Percentiles rank a stretch among this genome's conserved stretches.
Conservation (phyloP, 2,888 invertebrate genomes). For the Brachylomia viminalis region DNA sequence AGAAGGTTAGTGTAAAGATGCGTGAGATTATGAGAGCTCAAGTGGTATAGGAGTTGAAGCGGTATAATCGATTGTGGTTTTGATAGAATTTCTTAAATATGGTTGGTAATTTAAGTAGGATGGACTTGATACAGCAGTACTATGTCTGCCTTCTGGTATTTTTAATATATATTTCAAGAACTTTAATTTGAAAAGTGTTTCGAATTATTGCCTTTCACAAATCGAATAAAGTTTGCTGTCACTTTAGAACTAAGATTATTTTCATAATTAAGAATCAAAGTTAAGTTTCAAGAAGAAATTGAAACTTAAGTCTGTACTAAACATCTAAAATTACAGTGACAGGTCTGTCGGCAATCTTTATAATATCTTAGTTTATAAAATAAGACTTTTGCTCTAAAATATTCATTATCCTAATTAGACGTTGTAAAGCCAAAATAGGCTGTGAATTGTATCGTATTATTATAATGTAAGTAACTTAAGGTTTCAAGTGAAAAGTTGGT, state of each 20-base stretch:
- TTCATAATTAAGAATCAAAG: conserved; percentile 18
- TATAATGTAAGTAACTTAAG: conserved; percentile 64
- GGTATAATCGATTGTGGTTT: conserved; percentile 36
- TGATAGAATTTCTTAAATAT: conserved; percentile 51
- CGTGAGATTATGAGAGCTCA: conserved; percentile 19
- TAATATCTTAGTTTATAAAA: conserved; percentile 42
- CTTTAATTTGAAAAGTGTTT: conserved; percentile 17
- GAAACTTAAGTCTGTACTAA: not conserved
- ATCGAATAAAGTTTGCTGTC: conserved; percentile 23
- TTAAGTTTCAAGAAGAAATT: conserved; percentile 1
- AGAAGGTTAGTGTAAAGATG: conserved; percentile 16
- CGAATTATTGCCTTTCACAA: conserved; percentile 22
- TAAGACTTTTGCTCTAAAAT: conserved; percentile 51
- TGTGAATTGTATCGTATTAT: conserved; percentile 75
- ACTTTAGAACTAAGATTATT: conserved; percentile 18
- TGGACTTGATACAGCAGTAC: conserved; percentile 55
- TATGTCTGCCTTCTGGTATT: conserved; percentile 52
- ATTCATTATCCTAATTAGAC: conserved; percentile 62
- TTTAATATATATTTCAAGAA: not conserved
- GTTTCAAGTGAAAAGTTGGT: conserved; percentile 62
- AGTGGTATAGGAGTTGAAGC: not conserved
- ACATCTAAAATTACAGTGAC: conserved; percentile 19
- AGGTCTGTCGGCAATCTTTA: conserved; percentile 21
- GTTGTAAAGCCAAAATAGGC: conserved; percentile 77
- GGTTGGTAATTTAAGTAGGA: conserved; percentile 49